Evolutionary conservation across 2,797 vertebrate genomes (phyloP).

Genomic region (Sebastes reedi): DNA sequence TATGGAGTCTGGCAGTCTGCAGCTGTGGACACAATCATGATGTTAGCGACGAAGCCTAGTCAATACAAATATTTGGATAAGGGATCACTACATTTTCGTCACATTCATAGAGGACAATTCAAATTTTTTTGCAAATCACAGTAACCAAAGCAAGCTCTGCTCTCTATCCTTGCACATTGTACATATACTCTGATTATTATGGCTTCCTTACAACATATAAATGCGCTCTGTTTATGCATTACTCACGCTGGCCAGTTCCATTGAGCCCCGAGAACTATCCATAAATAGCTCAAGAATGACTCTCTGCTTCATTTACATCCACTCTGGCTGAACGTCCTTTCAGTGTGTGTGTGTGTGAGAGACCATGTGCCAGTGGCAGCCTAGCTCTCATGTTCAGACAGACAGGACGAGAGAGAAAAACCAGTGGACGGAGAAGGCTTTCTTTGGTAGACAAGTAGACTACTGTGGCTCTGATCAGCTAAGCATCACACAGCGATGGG

Average conservation of each 20-base stretch:
- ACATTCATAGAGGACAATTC: not conserved
- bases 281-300: constrained; percentile 80
- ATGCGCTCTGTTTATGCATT: constrained; percentile 60
- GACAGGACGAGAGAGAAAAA: constrained; percentile 27
- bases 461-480: constrained; percentile 60
- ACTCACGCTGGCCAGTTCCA: constrained; percentile 70
- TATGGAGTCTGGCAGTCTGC: constrained; percentile 79
- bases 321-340: constrained; percentile 54
- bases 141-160: not conserved
- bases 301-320: constrained; percentile 74
- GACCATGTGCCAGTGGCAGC: constrained; percentile 73
- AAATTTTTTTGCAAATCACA: not conserved
- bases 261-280: constrained; percentile 71
- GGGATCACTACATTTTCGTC: not conserved
- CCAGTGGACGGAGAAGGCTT: constrained; percentile 45
- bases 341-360: constrained; percentile 17
- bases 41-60: constrained; percentile 31
- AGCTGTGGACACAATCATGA: constrained; percentile 70
- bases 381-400: constrained; percentile 55
- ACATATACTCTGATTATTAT: not conserved
- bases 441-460: constrained; percentile 62
- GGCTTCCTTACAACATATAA: constrained; percentile 36
- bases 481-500: constrained; percentile 54
- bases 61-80: not conserved
- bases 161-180: not conserved